Evolutionary conservation across 2,888 invertebrate species (phyloP).

Genomic region (Tetramorium bicarinatum): DNA sequence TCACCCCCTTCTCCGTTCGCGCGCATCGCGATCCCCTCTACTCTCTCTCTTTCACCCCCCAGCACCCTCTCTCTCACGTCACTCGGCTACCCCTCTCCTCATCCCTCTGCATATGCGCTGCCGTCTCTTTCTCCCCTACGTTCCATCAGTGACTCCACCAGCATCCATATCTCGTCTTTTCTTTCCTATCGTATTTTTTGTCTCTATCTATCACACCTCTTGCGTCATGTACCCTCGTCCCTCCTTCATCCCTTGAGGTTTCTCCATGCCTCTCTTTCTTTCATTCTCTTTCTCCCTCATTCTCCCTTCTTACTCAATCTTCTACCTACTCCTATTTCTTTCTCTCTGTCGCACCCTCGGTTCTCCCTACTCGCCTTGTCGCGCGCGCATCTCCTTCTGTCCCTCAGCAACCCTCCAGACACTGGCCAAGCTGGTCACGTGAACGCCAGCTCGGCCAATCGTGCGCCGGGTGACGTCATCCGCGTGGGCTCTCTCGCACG

Average conservation of each 20-base stretch:
- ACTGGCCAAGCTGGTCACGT: constrained; percentile 80
- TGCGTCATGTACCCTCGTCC: constrained; percentile 44
- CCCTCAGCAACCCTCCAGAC: constrained; percentile 67
- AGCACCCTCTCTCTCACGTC: constrained; percentile 66
- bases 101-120: constrained; percentile 28
- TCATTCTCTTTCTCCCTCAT: constrained; percentile 40
- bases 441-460: constrained; percentile 81
- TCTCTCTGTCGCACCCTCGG: constrained; percentile 39
- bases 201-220: constrained; percentile 47
- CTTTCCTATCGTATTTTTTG: constrained; percentile 37
- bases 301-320: constrained; percentile 50
- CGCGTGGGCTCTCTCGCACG: constrained; percentile 82
- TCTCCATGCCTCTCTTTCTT: constrained; percentile 46
- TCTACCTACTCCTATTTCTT: constrained; percentile 50
- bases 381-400: constrained; percentile 51
- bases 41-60: constrained; percentile 73
- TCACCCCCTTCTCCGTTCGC: constrained; percentile 72
- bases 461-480: constrained; percentile 79
- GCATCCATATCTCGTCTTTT: constrained; percentile 46
- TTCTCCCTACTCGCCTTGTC: constrained; percentile 65
- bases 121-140: constrained; percentile 48
- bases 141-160: constrained; percentile 19
- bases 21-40: constrained; percentile 65
- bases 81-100: constrained; percentile 54
- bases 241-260: constrained; percentile 22